Evolutionary conservation across 2,113 vertebrate genomes (phyloP), one percentile per base, ranked within the genome.

Genomic region (Sprattus sprattus): DNA sequence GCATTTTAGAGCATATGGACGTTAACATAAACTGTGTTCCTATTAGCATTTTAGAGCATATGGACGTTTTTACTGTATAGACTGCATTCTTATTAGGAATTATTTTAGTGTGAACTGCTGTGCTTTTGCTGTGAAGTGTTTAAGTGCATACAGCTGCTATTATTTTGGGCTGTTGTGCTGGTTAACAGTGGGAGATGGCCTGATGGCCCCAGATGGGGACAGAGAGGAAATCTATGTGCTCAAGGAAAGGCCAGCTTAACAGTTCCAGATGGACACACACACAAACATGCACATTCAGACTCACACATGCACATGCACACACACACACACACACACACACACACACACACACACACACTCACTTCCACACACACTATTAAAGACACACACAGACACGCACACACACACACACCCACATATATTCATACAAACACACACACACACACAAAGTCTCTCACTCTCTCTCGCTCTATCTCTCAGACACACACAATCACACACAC

Each of bases 291-390:
- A 47, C 81, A 49, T 7, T 52, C 45, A 52, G 3, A 25, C 6
- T 28, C n/a, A 82, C 49, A 52, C 45, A 50, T 6, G 11, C 15
- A 52, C 47, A 82, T 4, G 1, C 28, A 82, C 6, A 50, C 6
- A 82, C 20, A 13, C 81, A 82, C 18, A 82, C 50, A 50, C 46
- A 82, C 81, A 82, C n/a, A 20, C 18, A 49, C 44, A 20, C 81
- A 22, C 45, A 49, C 18, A 49, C 25, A 49, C 5, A 50, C 81
- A 82, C 81, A 82, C 45, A 49, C 10, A 22, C 10, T 50, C 81
- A 82, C 13, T 8, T 13, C 50, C 6, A 49, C 16, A 82, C 44
- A 49, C n/a, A 39, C 7, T 44, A 18, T 11, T 20, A 81, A 13
- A 81, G 16, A 10, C 20, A 82, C 45, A 82, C 4, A 82, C 81